These are phyloP conservation scores for Eriocheir sinensis DNA, from an alignment of 1,140 invertebrate species.

Conservation along the genomic window DNA sequence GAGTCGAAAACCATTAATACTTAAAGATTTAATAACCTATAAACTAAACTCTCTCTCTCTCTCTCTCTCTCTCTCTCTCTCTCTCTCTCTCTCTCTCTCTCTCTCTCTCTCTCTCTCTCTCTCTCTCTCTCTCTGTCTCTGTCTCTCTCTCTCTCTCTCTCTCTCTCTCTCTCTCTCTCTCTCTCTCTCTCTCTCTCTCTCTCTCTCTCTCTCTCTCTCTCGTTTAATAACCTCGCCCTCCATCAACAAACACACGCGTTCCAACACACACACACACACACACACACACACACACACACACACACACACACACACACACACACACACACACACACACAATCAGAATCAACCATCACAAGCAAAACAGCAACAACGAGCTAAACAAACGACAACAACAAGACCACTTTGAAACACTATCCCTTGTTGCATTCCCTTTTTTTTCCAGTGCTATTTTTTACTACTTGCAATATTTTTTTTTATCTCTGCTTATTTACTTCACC, in stretches of 20 bases:
- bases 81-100: background rate
- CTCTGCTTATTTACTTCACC: too few relatives aligned
- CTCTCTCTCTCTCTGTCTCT: too few relatives aligned
- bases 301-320: background rate
- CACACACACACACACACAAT: background rate
- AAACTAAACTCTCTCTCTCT: background rate
- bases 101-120: background rate
- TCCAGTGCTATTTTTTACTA: too few relatives aligned
- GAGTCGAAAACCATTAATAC: too few relatives aligned
- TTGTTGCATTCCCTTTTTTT: too few relatives aligned
- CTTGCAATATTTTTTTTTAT: too few relatives aligned
- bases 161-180: background rate
- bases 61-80: constrained; percentile 34
- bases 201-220: background rate
- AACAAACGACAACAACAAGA: background rate
- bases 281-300: background rate
- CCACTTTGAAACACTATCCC: background rate
- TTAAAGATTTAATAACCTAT: background rate
- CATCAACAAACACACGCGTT: too few relatives aligned
- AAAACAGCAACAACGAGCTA: too few relatives aligned
- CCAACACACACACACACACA: background rate
- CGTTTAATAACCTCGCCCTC: too few relatives aligned
- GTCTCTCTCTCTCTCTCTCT: too few relatives aligned
- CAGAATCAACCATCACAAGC: too few relatives aligned
- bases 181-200: background rate